Conservation (phyloP, 2,797 vertebrate species). For the Buceros bicornis region DNA sequence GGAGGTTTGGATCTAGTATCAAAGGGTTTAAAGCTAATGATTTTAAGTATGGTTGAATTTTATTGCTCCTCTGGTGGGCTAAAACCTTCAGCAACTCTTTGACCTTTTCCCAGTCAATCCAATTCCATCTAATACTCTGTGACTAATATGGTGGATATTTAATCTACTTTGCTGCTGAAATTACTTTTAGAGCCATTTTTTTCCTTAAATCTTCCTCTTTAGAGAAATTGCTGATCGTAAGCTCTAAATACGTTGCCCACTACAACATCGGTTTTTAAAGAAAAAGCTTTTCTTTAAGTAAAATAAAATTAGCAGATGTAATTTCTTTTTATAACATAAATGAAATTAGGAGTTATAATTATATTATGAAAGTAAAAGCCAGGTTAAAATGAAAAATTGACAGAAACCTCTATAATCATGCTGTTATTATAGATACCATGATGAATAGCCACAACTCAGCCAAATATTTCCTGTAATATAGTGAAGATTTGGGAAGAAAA, state of each 20-base stretch:
- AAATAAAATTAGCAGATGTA: slow-evolving; percentile 65
- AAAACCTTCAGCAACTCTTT: slow-evolving; percentile 81
- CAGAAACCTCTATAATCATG: slow-evolving; percentile 18
- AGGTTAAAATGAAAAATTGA: slow-evolving; percentile 63
- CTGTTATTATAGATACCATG: slow-evolving; percentile 44
- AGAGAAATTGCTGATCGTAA: slow-evolving; percentile 81
- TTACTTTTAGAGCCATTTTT: slow-evolving; percentile 80
- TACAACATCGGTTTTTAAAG: slow-evolving; percentile 39
- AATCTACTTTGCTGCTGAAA: slow-evolving; percentile 84
- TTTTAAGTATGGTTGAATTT: slow-evolving; percentile 85
- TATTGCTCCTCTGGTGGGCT: slow-evolving; percentile 81
- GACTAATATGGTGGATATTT: slow-evolving; percentile 86
- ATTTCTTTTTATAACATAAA: slow-evolving; percentile 67
- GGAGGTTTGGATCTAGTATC: slow-evolving; percentile 82
- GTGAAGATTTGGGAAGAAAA: slow-evolving; percentile 47
- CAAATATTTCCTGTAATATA: slow-evolving; percentile 68
- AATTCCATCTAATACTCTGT: slow-evolving; percentile 85
- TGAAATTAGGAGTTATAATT: slow-evolving; percentile 40
- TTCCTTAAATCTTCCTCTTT: slow-evolving; percentile 76
- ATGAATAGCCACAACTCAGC: slow-evolving; percentile 49
- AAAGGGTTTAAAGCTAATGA: slow-evolving; percentile 85
- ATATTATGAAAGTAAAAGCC: slow-evolving; percentile 66
- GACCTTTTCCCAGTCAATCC: slow-evolving; percentile 81
- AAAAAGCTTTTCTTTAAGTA: slow-evolving; percentile 61
- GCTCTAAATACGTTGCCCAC: slow-evolving; percentile 72